Conservation (phyloP, 2,888 invertebrate species). For the Lypha dubia region DNA sequence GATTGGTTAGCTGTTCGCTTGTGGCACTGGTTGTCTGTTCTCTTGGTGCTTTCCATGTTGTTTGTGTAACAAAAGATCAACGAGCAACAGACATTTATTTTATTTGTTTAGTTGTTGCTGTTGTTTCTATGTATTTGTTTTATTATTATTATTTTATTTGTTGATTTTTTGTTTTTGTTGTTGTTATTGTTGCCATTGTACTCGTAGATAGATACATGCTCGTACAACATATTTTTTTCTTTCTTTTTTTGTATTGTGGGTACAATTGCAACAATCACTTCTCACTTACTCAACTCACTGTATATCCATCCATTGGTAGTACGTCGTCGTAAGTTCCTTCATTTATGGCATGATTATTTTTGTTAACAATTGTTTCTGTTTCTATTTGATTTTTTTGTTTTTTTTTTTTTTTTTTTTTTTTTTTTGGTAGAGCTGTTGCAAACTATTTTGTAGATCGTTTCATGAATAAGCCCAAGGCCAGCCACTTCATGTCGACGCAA, state of each 20-base stretch:
- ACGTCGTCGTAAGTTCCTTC: constrained; percentile 21
- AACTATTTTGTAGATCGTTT: constrained; percentile 64
- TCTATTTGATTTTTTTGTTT: too few species aligned
- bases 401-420: too few species aligned
- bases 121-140: constrained; percentile 48
- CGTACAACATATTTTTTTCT: constrained; percentile 53
- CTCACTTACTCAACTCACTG: constrained; percentile 64
- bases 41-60: constrained; percentile 38
- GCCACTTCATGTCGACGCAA: constrained; percentile 72
- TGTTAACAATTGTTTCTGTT: constrained; percentile 68
- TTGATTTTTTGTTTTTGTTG: constrained; percentile 20
- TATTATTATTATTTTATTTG: constrained; percentile 35
- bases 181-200: constrained; percentile 43
- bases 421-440: constrained; percentile 47
- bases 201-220: constrained; percentile 46
- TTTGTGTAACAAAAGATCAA: constrained; percentile 65
- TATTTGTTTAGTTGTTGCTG: constrained; percentile 28
- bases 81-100: constrained; percentile 67
- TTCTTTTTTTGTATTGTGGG: constrained; percentile 69
- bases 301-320: constrained; percentile 42
- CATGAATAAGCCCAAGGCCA: constrained; percentile 72
- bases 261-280: constrained; percentile 72
- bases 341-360: constrained; percentile 69
- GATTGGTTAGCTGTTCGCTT: constrained; percentile 45
- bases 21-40: constrained; percentile 30